These are phyloP conservation scores for Leucophenga maculata DNA, from an alignment of 2,888 invertebrate genomes.

Conservation along the genomic window DNA sequence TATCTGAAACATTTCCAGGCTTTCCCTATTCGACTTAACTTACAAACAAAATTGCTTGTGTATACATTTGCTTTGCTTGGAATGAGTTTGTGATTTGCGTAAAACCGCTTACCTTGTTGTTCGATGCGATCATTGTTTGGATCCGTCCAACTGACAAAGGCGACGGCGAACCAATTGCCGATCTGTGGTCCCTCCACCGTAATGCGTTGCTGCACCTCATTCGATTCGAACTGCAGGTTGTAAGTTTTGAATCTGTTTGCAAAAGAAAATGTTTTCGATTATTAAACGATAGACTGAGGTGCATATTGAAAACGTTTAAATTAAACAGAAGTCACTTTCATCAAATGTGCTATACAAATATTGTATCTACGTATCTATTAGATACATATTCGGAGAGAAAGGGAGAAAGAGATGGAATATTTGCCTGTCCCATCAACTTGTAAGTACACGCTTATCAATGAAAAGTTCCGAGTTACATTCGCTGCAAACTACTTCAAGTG, in stretches of 20 bases:
- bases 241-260: conserved; percentile 73
- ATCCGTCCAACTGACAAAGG: conserved; percentile 84
- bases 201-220: conserved; percentile 76
- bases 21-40: too few species aligned
- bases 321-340: fast-evolving
- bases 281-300: not conserved
- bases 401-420: not conserved
- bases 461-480: not conserved
- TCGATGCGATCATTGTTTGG: conserved; percentile 81
- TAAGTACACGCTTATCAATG: conserved; percentile 5
- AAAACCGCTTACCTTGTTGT: conserved; percentile 78
- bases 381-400: not conserved
- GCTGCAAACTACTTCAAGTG: conserved; percentile 1
- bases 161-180: conserved; percentile 86
- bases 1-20: too few species aligned
- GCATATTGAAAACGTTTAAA: conserved; percentile 4
- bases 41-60: too few species aligned
- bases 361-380: too few species aligned
- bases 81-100: conserved; percentile 1
- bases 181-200: conserved; percentile 79
- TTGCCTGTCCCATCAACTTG: not conserved
- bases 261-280: conserved; percentile 29
- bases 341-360: not conserved
- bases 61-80: too few species aligned
- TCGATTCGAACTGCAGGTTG: conserved; percentile 76